Conservation (phyloP, 2,797 vertebrate species). For the Coregonus suidteri region DNA sequence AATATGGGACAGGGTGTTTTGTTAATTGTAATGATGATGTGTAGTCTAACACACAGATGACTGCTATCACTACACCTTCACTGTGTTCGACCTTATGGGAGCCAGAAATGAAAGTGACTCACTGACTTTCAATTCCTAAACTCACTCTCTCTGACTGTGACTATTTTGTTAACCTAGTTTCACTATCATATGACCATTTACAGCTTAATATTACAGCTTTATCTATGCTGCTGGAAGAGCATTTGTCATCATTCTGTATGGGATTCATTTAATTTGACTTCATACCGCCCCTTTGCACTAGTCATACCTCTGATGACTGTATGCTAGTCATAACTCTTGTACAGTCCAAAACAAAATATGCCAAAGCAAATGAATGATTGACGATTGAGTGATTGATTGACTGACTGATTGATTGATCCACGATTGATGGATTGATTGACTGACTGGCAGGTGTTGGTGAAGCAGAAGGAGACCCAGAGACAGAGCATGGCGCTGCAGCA, state of each 20-base stretch:
- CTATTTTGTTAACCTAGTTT: background rate
- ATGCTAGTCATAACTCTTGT: background rate
- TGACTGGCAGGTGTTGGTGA: slow-evolving; percentile 73
- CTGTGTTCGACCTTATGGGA: background rate
- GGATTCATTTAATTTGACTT: no score
- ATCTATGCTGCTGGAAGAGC: slow-evolving; percentile 22
- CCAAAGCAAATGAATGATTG: background rate
- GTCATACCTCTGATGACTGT: background rate
- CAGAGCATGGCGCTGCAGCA: slow-evolving; percentile 57
- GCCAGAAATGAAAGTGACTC: slow-evolving; percentile 48
- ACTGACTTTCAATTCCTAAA: slow-evolving; percentile 49
- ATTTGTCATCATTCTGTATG: background rate
- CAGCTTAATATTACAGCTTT: background rate
- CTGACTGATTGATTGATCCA: background rate
- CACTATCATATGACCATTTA: background rate
- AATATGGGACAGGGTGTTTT: background rate
- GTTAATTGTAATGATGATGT: background rate
- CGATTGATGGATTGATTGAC: background rate
- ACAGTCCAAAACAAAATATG: no score
- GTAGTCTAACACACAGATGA: background rate
- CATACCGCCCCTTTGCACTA: no score
- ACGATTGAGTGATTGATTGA: background rate
- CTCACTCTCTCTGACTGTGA: slow-evolving; percentile 13
- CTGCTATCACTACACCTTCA: background rate
- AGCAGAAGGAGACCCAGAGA: slow-evolving; percentile 60